Evolutionary conservation across 2,888 invertebrate genomes (phyloP).

Genomic region (Megastigmus dorsalis): DNA sequence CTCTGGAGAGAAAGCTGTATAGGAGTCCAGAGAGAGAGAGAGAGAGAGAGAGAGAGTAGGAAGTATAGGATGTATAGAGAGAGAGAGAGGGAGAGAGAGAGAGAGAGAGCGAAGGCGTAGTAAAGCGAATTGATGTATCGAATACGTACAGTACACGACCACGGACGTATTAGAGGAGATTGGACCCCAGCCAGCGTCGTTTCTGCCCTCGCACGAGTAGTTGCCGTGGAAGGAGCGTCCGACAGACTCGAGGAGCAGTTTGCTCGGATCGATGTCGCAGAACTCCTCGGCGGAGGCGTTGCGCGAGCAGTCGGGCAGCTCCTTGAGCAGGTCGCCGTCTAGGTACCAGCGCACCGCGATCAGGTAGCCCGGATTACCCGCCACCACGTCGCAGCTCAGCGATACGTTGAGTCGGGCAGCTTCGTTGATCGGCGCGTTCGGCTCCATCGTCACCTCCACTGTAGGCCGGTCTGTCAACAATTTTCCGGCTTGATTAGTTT

Average conservation of each 20-base stretch:
- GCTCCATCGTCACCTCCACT: constrained; percentile 86
- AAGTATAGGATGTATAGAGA: not conserved
- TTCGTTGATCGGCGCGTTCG: constrained; percentile 85
- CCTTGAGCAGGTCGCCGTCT: constrained; percentile 88
- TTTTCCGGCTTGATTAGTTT: no score
- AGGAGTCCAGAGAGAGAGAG: not conserved
- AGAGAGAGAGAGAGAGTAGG: not conserved
- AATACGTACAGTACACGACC: constrained; percentile 85
- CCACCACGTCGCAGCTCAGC: constrained; percentile 85
- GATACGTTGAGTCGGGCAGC: constrained; percentile 87
- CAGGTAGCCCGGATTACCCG: constrained; percentile 85
- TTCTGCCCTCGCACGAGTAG: constrained; percentile 93
- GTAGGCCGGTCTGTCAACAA: constrained; percentile 89
- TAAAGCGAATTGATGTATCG: constrained; percentile 7
- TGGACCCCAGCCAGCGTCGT: constrained; percentile 91
- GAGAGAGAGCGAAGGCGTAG: not conserved
- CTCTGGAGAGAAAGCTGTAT: no score
- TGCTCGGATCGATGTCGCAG: constrained; percentile 91
- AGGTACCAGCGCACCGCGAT: constrained; percentile 91
- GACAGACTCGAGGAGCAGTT: constrained; percentile 89
- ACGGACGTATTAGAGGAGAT: constrained; percentile 86
- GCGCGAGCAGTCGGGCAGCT: constrained; percentile 86
- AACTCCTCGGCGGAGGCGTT: constrained; percentile 74
- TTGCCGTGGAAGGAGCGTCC: constrained; percentile 93
- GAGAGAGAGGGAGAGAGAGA: no score